Base-by-base conservation (phyloP, 2,113 vertebrate species). In the Tretioscincus oriximinensis region DNA sequence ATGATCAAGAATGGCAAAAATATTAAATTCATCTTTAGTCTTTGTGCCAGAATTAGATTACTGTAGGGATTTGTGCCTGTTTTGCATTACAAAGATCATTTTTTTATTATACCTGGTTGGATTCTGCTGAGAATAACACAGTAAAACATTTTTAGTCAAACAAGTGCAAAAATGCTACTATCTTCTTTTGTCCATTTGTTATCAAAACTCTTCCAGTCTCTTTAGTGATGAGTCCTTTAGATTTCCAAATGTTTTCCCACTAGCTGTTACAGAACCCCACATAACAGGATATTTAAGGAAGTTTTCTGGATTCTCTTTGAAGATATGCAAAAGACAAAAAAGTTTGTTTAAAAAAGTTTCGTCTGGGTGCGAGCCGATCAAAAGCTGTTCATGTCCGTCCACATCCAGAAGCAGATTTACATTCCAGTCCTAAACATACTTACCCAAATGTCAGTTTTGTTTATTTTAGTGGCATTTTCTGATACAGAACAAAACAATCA, bases 151-250 rank as follows among this genome's bases (percentile, higher is more conserved):
- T 0, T 66, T 41, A 61, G 35, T 71, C 74, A 82, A 80, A 79
- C 84, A 70, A 22, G 1, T 76, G 66, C 72, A 64, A n/a, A n/a
- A n/a, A 0, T 0, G 3, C 77, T 82, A 74, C 72, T 0, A 77
- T 77, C 86, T 28, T 49, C 28, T 58, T 54, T 29, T 51, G 20
- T 6, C 10, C 83, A 76, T 68, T 85, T 90, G 54, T 60, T 66
- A 31, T 75, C 78, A 81, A 81, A 45, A 70, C 74, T 65, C 77
- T 81, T 85, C 88, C 1, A 80, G 61, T 87, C 81, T 84, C 85
- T 91, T 92, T 86, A 88, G 86, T 85, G 82, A 87, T 84, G 83
- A 72, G 41, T 86, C 85, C 87, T 73, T 66, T 80, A 86, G 78
- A 84, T 78, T 76, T 82, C 85, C 83, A 22, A 87, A 2, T 58